Conservation (phyloP, 2,113 vertebrate species). For the Maylandia zebra region DNA sequence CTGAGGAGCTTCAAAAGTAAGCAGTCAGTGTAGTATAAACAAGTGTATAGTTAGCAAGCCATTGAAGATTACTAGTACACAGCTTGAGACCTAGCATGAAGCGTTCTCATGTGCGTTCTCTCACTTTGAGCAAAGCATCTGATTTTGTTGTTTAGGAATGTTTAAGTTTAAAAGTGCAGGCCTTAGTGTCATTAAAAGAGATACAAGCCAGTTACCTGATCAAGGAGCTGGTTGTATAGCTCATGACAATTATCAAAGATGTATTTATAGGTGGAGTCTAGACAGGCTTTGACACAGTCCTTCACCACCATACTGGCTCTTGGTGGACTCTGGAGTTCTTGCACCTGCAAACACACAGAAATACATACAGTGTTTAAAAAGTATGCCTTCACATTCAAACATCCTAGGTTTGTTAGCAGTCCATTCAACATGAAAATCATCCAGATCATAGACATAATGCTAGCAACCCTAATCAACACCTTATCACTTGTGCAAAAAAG, state of each 20-base stretch:
- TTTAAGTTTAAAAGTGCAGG: not conserved
- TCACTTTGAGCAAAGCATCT: not conserved
- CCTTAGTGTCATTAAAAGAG: not conserved
- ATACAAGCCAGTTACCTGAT: constrained; percentile 77
- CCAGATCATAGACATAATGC: not conserved
- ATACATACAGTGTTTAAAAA: not conserved
- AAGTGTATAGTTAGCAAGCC: not conserved
- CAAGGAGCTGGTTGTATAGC: constrained; percentile 88
- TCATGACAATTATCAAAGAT: constrained; percentile 98
- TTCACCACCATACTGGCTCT: constrained; percentile 91
- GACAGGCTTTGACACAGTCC: constrained; percentile 91
- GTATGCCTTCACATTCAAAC: not conserved
- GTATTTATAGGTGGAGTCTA: constrained; percentile 94
- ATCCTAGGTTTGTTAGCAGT: not conserved
- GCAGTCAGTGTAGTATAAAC: not conserved
- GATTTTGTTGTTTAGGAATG: not conserved
- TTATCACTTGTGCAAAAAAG: not conserved
- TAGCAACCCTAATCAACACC: not conserved
- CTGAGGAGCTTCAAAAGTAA: not conserved
- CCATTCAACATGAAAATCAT: not conserved
- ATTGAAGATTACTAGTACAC: not conserved
- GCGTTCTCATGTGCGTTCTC: not conserved
- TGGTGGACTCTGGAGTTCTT: constrained; percentile 91
- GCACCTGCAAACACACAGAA: constrained; percentile 73
- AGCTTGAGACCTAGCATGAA: not conserved